Conservation (phyloP, 2,888 invertebrate genomes). For the Dynastes tityus region DNA sequence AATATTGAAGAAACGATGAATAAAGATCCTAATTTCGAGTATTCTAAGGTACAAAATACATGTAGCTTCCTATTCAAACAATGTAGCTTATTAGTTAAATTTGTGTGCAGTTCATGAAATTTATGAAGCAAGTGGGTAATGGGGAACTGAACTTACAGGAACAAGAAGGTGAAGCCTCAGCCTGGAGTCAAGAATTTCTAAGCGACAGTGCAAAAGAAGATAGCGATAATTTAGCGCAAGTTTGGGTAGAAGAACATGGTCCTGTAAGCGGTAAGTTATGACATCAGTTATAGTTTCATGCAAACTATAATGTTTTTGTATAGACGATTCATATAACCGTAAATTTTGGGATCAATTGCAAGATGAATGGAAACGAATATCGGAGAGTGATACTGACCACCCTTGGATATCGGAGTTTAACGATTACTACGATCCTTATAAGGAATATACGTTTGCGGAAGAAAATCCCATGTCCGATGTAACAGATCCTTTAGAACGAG, state of each 20-base stretch:
- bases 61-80: not conserved
- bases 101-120: constrained; percentile 82
- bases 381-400: constrained; percentile 78
- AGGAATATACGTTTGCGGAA: constrained; percentile 77
- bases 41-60: constrained; percentile 75
- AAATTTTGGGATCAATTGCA: constrained; percentile 78
- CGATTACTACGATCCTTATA: constrained; percentile 77
- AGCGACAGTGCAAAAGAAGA: constrained; percentile 62
- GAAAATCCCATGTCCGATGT: constrained; percentile 89
- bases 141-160: constrained; percentile 76
- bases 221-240: constrained; percentile 58
- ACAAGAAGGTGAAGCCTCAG: constrained; percentile 67
- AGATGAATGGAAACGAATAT: constrained; percentile 86
- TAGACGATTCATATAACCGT: constrained; percentile 76
- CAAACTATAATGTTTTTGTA: constrained; percentile 53
- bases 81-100: constrained; percentile 42
- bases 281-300: too few relatives aligned
- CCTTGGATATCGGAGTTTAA: constrained; percentile 83
- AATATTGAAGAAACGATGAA: constrained; percentile 76
- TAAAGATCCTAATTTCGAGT: constrained; percentile 79
- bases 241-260: constrained; percentile 67
- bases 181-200: constrained; percentile 72
- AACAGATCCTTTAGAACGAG: constrained; percentile 87
- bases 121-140: constrained; percentile 85
- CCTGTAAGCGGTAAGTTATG: constrained; percentile 50